Base-by-base conservation (phyloP, 2,888 invertebrate species). In the Drosophila differens region DNA sequence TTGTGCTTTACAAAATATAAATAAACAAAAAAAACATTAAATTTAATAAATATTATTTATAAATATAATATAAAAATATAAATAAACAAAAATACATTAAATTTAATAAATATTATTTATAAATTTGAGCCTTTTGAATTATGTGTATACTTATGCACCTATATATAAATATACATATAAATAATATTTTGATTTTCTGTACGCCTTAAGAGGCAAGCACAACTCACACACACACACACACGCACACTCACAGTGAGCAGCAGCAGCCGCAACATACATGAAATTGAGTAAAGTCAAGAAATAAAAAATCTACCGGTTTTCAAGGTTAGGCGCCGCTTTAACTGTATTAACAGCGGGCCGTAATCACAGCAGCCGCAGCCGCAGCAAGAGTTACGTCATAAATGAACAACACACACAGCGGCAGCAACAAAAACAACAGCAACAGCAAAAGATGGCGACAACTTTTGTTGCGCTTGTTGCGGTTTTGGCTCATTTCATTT, bases 381-480 rank as follows among this genome's bases (percentile, higher is more conserved):
- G 78, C 76, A 70, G 81, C 79, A 78, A 74, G 81, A 85, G 90
- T 91, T 91, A 91, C 91, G 91, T 91, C 91, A 91, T 85, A 87
- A 79, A 86, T 70, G 83, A 78, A 85, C 81, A 76, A 63, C 69
- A 60, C 76, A 71, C 68, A 79, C 79, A 64, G 10, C 64, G 49
- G 7, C 72, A 63, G 10, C 54, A 64, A 53, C 76, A 71, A 37
- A 54, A 75, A 55, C 61, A 68, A 49, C 64, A 70, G 39, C 66
- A 72, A 41, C 68, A 70, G 59, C 65, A 65, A 68, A 67, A 78
- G 73, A 71, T 81, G 62, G 77, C 79, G 73, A 79, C 75, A 82
- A 75, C 75, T 75, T 74, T 82, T 81, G 75, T 79, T 79, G 76
- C 72, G 78, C 77, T 67, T 73, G 74, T 74, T 86, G 90, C 90